Evolutionary conservation across 2,113 vertebrate species (phyloP).

Genomic region (Hystrix cristata): DNA sequence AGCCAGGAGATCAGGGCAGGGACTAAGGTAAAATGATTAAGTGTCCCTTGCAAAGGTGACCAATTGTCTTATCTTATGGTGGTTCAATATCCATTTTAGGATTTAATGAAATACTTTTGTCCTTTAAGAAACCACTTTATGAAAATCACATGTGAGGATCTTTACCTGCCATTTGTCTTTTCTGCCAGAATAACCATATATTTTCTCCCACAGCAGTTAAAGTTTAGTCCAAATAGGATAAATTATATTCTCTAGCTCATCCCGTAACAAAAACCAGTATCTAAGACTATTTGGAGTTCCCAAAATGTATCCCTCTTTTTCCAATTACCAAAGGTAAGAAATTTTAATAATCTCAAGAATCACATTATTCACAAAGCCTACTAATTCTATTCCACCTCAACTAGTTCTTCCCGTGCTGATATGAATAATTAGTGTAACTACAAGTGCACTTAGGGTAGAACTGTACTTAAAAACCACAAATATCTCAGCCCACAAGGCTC

Average conservation of each 20-base stretch:
- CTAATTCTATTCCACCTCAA: background rate
- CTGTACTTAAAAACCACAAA: background rate
- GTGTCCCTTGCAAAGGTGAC: background rate
- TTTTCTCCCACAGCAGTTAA: slow-evolving; percentile 11
- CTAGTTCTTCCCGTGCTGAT: background rate
- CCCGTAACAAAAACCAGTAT: background rate
- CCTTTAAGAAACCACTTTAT: slow-evolving; percentile 1
- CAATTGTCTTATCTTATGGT: background rate
- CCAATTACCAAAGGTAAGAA: background rate
- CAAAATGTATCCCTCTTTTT: background rate
- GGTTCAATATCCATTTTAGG: background rate
- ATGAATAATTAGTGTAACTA: background rate
- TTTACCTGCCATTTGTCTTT: slow-evolving; percentile 36
- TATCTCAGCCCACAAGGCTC: background rate
- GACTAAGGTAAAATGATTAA: background rate
- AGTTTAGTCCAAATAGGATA: slow-evolving; percentile 30
- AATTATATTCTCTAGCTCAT: background rate
- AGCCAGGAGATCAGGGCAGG: background rate
- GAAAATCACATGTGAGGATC: slow-evolving; percentile 5
- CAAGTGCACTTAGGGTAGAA: background rate
- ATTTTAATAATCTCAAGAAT: slow-evolving; percentile 1
- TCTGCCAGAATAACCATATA: background rate
- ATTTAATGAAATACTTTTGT: background rate
- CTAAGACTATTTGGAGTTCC: background rate
- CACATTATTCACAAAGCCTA: background rate